A percentile compares a stretch with the other conserved stretches of the same genome.
phyloP scores from a whole-genome alignment of 2,113 vertebrate genomes.

The Peromyscus leucopus region DNA sequence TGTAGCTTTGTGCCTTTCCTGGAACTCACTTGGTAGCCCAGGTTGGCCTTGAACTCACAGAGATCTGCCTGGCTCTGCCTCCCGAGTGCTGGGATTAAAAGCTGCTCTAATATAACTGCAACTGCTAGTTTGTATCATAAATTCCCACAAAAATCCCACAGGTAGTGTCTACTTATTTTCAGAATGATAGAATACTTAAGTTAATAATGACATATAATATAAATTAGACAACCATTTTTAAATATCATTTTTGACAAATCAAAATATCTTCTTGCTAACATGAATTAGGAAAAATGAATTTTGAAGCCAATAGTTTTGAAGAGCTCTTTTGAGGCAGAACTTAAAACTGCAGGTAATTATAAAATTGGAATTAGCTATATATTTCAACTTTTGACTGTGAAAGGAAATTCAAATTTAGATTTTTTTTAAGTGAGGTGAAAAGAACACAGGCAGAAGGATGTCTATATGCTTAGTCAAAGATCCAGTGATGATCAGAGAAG shows the following conservation, averaged over 20 bases:
- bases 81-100: not conserved
- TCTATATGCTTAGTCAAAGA: not conserved
- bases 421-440: not conserved
- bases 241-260: not conserved
- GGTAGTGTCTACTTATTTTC: slow-evolving; percentile 3
- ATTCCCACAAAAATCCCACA: not conserved
- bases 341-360: not conserved
- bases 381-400: not conserved
- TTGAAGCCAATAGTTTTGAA: not conserved
- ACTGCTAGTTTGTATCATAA: not conserved
- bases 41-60: no score
- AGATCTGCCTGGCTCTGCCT: no score
- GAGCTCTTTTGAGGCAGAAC: not conserved
- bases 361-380: not conserved
- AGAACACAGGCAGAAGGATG: not conserved
- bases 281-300: not conserved
- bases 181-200: not conserved
- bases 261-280: not conserved
- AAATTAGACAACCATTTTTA: not conserved
- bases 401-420: slow-evolving; percentile 18
- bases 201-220: not conserved
- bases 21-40: no score
- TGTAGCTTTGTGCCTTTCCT: no score
- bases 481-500: not conserved
- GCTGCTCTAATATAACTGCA: not conserved